phyloP scores from a whole-genome alignment of 2,888 invertebrate species.

The Drosophila recens region DNA sequence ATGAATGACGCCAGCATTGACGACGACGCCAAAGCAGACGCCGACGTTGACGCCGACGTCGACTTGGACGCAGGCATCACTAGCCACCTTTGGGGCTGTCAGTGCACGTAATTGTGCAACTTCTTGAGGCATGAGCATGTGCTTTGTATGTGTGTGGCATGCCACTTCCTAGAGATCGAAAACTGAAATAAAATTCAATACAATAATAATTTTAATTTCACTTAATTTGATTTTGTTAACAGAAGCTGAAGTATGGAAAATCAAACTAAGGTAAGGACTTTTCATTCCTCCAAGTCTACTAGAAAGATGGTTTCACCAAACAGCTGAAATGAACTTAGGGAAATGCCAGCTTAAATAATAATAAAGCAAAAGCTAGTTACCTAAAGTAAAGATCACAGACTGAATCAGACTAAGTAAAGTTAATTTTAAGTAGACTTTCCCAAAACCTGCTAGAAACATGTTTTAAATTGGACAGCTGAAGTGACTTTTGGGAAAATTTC shows the following conservation, averaged over 20 bases:
- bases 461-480: not conserved
- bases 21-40: slow-evolving; percentile 9
- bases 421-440: not conserved
- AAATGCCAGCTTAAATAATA: not conserved
- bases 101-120: slow-evolving; percentile 60
- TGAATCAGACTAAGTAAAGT: not conserved
- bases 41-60: slow-evolving; percentile 11
- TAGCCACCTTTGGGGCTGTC: slow-evolving; percentile 66
- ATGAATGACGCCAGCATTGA: slow-evolving; percentile 66
- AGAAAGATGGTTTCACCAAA: not conserved
- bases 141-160: slow-evolving; percentile 15
- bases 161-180: not conserved
- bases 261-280: not conserved
- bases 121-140: slow-evolving; percentile 32
- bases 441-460: not conserved
- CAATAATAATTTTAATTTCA: not conserved
- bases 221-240: too few relatives aligned
- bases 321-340: not conserved
- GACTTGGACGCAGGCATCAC: slow-evolving; percentile 28
- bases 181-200: not conserved
- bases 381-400: too few relatives aligned
- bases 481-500: not conserved
- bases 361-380: not conserved
- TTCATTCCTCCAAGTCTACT: not conserved
- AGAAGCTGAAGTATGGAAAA: not conserved